Conservation (phyloP, 2,113 vertebrate species). For the Mirza zaza region DNA sequence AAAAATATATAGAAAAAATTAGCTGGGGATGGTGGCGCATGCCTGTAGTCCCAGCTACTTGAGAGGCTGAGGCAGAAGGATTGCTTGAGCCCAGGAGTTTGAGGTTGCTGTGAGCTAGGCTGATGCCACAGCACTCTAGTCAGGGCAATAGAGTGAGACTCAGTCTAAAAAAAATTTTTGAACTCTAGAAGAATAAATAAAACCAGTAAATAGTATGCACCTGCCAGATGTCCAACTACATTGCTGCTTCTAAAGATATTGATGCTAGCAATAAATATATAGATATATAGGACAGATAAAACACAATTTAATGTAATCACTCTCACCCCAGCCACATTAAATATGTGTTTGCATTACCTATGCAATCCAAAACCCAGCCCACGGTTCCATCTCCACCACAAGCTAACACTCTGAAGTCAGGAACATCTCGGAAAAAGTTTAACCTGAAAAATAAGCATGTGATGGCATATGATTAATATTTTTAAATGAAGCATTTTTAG, state of each 20-base stretch:
- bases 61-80: no score
- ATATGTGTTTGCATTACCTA: conserved; percentile 86
- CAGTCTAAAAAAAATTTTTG: neutral
- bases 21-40: no score
- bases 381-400: conserved; percentile 98
- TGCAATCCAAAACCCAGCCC: conserved; percentile 97
- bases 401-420: conserved; percentile 93
- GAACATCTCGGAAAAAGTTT: conserved; percentile 96
- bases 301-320: neutral
- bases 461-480: neutral
- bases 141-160: no score
- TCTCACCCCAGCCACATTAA: neutral
- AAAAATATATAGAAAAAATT: no score
- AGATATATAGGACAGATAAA: neutral
- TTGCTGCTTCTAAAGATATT: neutral
- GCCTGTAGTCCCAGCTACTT: no score
- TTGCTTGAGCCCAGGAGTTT: no score
- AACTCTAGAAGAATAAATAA: neutral
- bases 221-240: neutral
- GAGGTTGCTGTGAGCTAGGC: no score
- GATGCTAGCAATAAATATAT: neutral
- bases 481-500: neutral
- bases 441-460: conserved; percentile 85
- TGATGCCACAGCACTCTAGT: no score
- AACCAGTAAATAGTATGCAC: neutral